Evolutionary conservation across 2,888 invertebrate species (phyloP).

Genomic region (Xestia c-nigrum): DNA sequence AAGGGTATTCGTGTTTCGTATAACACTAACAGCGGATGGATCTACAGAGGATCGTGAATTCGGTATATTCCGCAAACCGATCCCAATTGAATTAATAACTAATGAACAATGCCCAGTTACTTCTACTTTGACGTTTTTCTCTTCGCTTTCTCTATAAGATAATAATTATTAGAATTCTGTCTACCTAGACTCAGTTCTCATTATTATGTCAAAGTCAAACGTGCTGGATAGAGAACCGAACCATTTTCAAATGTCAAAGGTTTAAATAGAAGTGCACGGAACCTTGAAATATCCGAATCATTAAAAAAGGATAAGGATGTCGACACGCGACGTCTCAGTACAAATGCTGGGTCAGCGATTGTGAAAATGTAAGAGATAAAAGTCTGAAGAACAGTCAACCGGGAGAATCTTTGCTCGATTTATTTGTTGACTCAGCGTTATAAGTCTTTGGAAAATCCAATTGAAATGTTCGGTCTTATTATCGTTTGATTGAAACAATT

Average conservation of each 20-base stretch:
- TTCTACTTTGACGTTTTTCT: neutral
- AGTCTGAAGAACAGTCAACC: constrained; percentile 45
- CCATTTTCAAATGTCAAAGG: constrained; percentile 15
- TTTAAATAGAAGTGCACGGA: constrained; percentile 29
- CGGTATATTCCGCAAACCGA: neutral
- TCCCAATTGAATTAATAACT: neutral
- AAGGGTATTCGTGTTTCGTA: neutral
- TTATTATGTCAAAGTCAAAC: neutral
- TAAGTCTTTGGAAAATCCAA: constrained; percentile 14
- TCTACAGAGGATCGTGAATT: constrained; percentile 7
- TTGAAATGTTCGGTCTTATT: constrained; percentile 20
- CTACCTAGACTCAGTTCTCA: constrained; percentile 6
- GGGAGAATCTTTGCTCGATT: constrained; percentile 42
- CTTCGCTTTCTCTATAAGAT: neutral
- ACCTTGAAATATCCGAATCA: constrained; percentile 74
- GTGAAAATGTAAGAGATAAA: constrained; percentile 59
- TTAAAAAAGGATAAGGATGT: constrained; percentile 76
- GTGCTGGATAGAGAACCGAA: neutral
- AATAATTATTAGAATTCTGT: neutral
- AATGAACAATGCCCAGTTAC: neutral
- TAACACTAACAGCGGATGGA: neutral
- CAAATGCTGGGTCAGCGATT: constrained; percentile 60
- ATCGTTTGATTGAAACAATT: constrained; percentile 20
- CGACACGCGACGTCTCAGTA: constrained; percentile 60
- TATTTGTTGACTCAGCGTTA: constrained; percentile 54